Conservation (phyloP, 2,797 vertebrate genomes). For the Tenualosa thibaudeaui region DNA sequence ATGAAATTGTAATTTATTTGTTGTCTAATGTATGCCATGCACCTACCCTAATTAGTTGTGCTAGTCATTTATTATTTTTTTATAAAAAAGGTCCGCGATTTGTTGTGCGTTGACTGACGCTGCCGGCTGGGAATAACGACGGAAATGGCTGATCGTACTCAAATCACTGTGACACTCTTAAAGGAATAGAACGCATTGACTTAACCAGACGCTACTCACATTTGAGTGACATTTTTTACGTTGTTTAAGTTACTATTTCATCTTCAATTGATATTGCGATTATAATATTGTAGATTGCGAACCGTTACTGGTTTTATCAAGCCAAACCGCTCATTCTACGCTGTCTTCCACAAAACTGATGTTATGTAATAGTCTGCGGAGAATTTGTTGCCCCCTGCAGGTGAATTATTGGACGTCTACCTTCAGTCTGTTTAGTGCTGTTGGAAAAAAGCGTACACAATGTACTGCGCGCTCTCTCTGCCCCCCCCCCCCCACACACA, state of each 20-base stretch:
- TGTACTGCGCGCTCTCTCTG: conserved; percentile 27
- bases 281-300: not conserved
- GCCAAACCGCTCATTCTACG: not conserved
- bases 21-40: conserved; percentile 17
- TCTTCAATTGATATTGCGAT: not conserved
- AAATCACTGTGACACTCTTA: conserved; percentile 58
- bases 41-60: conserved; percentile 66
- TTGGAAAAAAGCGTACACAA: conserved; percentile 1
- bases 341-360: not conserved
- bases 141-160: conserved; percentile 62
- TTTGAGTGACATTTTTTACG: not conserved
- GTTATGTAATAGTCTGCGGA: conserved; percentile 13
- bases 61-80: conserved; percentile 52
- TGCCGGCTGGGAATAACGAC: conserved; percentile 66
- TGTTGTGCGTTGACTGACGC: conserved; percentile 73
- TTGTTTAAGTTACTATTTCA: no score
- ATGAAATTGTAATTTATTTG: not conserved
- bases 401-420: conserved; percentile 3
- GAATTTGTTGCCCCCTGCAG: conserved; percentile 46
- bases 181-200: conserved; percentile 58
- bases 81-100: conserved; percentile 51
- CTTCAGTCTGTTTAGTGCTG: not conserved
- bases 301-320: not conserved
- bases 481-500: not conserved
- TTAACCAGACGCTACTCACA: not conserved